Evolutionary conservation across 2,113 vertebrate genomes (phyloP).

Genomic region (Corvus hawaiiensis): DNA sequence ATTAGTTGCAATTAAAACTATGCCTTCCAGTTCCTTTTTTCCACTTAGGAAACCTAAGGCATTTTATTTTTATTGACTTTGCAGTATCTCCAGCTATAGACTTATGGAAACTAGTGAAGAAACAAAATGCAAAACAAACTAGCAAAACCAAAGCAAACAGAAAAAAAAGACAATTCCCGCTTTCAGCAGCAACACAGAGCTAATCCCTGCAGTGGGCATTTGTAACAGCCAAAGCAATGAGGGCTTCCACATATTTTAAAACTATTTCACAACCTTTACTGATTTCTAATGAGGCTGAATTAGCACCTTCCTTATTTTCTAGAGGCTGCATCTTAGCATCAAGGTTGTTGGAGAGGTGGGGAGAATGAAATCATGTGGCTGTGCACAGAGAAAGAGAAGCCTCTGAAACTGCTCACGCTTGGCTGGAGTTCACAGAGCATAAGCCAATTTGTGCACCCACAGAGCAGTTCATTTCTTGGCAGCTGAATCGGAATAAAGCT

Average conservation of each 20-base stretch:
- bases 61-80: not conserved
- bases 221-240: not conserved
- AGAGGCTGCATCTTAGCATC: not conserved
- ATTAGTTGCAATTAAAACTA: not conserved
- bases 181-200: not conserved
- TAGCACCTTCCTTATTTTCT: not conserved
- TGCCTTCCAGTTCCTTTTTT: not conserved
- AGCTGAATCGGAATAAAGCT: conserved; percentile 40
- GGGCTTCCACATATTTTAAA: not conserved
- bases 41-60: not conserved
- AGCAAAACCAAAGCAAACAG: not conserved
- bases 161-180: not conserved
- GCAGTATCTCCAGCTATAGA: not conserved
- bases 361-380: not conserved
- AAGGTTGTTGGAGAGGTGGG: not conserved
- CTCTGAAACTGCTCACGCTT: not conserved
- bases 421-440: conserved; percentile 1
- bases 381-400: not conserved
- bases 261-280: not conserved
- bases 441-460: conserved; percentile 32
- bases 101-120: not conserved
- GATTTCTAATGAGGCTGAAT: not conserved
- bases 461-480: conserved; percentile 55
- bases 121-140: not conserved
- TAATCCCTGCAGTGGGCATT: not conserved